A percentile compares a stretch with the other conserved stretches of the same genome.
Conservation (phyloP, 1,140 invertebrate species). For the Melitaea cinxia region DNA sequence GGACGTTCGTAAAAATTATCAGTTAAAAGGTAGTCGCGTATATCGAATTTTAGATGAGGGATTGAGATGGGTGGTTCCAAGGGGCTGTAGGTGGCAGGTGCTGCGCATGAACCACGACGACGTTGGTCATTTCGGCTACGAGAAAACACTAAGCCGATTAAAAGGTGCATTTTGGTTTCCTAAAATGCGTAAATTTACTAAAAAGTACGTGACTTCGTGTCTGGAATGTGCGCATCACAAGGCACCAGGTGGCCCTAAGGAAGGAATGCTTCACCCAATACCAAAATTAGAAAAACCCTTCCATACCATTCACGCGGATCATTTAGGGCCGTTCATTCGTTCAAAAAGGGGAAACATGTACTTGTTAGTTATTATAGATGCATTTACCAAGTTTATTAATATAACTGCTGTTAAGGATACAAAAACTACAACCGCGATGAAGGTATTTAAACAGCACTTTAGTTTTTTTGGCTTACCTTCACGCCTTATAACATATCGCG, state of each 20-base stretch:
- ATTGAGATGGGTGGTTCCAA: constrained; percentile 26
- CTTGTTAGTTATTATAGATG: constrained; percentile 39
- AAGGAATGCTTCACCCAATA: constrained; percentile 50
- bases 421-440: neutral
- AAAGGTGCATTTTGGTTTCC: constrained; percentile 23
- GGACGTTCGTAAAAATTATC: too few relatives aligned
- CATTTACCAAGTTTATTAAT: constrained; percentile 11
- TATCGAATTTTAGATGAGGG: neutral
- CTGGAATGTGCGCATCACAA: constrained; percentile 36
- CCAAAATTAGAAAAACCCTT: constrained; percentile 49
- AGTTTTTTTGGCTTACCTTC: constrained; percentile 2
- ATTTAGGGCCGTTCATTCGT: constrained; percentile 35
- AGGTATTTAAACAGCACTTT: constrained; percentile 7
- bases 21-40: too few relatives aligned
- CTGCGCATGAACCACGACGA: constrained; percentile 24
- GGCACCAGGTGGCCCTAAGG: constrained; percentile 39
- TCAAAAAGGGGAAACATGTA: constrained; percentile 36
- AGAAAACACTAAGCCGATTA: constrained; percentile 25
- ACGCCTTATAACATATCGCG: constrained; percentile 17
- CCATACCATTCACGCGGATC: constrained; percentile 46
- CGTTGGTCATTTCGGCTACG: constrained; percentile 23
- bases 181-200: constrained; percentile 30
- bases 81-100: constrained; percentile 27
- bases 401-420: neutral
- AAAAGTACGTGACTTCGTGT: constrained; percentile 18